These are phyloP conservation scores for Oreochromis tanganicae DNA, from an alignment of 2,113 vertebrate species.

Conservation along the genomic window DNA sequence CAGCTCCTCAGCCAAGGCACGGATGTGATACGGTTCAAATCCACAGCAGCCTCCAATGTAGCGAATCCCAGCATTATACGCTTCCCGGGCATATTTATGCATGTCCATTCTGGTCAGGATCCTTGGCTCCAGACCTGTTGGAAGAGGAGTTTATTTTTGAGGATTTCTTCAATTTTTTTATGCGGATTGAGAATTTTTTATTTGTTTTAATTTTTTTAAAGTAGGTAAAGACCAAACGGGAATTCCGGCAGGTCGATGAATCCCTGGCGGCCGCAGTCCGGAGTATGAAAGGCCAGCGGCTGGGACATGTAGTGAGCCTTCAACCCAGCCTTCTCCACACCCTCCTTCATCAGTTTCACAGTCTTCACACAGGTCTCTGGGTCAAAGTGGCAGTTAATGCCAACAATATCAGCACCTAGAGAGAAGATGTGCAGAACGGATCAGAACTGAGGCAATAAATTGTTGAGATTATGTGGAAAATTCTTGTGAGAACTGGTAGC, in stretches of 20 bases:
- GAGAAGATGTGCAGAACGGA: background rate
- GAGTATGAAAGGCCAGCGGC: slow-evolving; percentile 91
- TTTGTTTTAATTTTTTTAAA: rapidly evolving
- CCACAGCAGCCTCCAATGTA: slow-evolving; percentile 95
- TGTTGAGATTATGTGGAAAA: background rate
- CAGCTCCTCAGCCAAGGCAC: slow-evolving; percentile 90
- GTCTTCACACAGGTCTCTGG: slow-evolving; percentile 82
- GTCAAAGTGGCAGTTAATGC: slow-evolving; percentile 95
- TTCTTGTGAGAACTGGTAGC: background rate
- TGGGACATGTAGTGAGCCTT: slow-evolving; percentile 91
- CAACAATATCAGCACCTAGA: slow-evolving; percentile 88
- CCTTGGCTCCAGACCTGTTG: slow-evolving; percentile 87
- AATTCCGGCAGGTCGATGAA: slow-evolving; percentile 97
- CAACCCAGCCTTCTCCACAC: slow-evolving; percentile 81
- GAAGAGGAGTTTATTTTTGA: background rate
- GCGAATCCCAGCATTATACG: slow-evolving; percentile 83
- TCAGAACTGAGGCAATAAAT: background rate
- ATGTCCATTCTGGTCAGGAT: slow-evolving; percentile 90
- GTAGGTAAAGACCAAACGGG: slow-evolving; percentile 80
- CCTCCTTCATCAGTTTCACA: slow-evolving; percentile 90
- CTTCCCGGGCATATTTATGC: slow-evolving; percentile 89
- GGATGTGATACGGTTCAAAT: slow-evolving; percentile 90
- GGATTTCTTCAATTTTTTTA: rapidly evolving
- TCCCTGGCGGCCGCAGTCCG: slow-evolving; percentile 90
- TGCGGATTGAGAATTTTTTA: background rate